Conservation (phyloP, 2,888 invertebrate species). For the Diarsia dahlii region DNA sequence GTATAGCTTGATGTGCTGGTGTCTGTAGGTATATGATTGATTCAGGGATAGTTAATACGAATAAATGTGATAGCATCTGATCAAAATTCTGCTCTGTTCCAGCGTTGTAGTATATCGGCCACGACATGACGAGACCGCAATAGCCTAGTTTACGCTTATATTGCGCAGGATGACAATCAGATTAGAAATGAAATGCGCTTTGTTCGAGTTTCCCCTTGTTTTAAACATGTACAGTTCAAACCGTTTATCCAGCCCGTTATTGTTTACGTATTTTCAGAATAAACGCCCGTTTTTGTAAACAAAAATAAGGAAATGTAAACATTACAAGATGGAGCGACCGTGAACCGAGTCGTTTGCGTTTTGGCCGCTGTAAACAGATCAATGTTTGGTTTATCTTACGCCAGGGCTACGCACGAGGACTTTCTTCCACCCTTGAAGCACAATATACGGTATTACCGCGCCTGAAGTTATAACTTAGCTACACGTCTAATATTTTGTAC, state of each 20-base stretch:
- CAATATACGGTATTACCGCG: no score
- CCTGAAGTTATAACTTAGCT: no score
- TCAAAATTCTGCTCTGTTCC: background rate
- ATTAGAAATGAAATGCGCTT: conserved; percentile 49
- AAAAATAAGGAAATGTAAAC: conserved; percentile 36
- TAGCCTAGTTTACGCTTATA: conserved; percentile 47
- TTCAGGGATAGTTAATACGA: background rate
- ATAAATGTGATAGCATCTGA: conserved; percentile 7
- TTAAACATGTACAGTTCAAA: conserved; percentile 30
- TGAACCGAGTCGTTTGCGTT: conserved; percentile 28
- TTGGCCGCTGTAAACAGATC: conserved; percentile 51
- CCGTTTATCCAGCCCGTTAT: conserved; percentile 20
- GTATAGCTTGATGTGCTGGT: no score
- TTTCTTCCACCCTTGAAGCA: conserved; percentile 11
- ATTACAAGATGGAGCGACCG: conserved; percentile 28
- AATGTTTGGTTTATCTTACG: conserved; percentile 21
- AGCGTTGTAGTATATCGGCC: conserved; percentile 27
- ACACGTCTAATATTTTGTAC: conserved; percentile 13
- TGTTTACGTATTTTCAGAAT: conserved; percentile 26
- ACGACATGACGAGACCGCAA: conserved; percentile 42
- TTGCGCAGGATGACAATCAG: conserved; percentile 56
- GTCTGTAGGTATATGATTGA: background rate
- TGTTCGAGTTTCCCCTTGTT: conserved; percentile 41
- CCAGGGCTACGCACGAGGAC: conserved; percentile 1
- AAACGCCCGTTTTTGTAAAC: conserved; percentile 22